These are phyloP conservation scores for Peromyscus leucopus DNA, from an alignment of 2,113 vertebrate genomes.

Conservation along the genomic window DNA sequence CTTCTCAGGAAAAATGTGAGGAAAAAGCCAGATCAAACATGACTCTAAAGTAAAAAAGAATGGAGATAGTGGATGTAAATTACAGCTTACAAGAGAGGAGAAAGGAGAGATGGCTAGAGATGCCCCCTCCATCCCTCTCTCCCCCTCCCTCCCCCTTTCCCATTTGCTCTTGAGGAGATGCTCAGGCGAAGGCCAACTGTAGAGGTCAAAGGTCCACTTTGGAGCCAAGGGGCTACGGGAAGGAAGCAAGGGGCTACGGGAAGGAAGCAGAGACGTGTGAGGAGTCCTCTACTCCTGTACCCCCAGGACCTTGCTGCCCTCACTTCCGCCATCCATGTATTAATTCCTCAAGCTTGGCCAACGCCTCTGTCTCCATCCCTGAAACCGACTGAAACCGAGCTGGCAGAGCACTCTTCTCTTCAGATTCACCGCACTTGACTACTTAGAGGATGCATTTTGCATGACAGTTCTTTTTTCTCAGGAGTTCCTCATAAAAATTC, in stretches of 20 bases:
- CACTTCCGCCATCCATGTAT: accelerated
- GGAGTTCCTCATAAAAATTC: slow-evolving; percentile 23
- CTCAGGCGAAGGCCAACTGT: neutral
- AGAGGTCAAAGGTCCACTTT: neutral
- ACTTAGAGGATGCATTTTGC: neutral
- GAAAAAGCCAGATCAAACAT: neutral
- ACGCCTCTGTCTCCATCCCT: neutral
- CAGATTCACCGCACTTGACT: neutral
- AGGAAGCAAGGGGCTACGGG: neutral
- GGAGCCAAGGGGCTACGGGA: neutral
- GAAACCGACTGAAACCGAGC: neutral
- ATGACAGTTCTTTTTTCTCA: neutral
- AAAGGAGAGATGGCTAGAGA: neutral
- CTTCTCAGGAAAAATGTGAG: neutral
- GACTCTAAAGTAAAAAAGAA: neutral
- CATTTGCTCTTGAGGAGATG: neutral
- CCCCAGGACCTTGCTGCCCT: neutral
- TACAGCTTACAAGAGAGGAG: neutral
- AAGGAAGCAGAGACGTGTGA: neutral
- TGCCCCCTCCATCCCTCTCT: neutral
- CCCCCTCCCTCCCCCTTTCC: neutral
- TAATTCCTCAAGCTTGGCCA: neutral
- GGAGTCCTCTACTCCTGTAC: no score
- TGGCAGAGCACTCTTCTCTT: neutral
- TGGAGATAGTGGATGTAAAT: neutral